These are phyloP conservation scores for Dendrocincla tyrannina DNA, from an alignment of 2,797 vertebrate genomes.

Conservation along the genomic window DNA sequence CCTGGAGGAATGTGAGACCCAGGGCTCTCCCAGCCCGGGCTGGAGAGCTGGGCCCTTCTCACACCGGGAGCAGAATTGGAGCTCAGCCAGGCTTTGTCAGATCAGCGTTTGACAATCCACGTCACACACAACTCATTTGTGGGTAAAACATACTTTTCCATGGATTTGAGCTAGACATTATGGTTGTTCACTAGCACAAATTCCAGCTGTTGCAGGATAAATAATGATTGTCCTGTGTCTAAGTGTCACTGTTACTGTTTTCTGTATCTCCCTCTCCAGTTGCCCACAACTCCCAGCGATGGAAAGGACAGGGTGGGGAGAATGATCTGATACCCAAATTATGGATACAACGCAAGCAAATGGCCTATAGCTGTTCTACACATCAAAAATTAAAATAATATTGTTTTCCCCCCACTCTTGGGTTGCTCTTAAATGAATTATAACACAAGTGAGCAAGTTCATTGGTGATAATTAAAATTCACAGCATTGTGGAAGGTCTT, in stretches of 20 bases:
- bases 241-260: neutral
- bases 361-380: neutral
- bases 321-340: neutral
- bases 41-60: neutral
- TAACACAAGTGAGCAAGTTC: neutral
- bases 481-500: neutral
- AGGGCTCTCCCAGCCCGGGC: neutral
- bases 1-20: fast-evolving
- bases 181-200: neutral
- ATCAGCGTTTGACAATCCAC: neutral
- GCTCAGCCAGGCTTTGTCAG: neutral
- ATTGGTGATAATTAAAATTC: neutral
- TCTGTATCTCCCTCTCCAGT: neutral
- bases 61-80: neutral
- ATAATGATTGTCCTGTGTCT: neutral
- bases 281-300: neutral
- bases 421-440: neutral
- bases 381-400: neutral
- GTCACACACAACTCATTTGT: neutral
- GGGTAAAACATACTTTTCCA: neutral
- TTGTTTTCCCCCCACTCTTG: neutral
- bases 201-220: neutral
- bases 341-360: neutral
- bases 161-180: neutral
- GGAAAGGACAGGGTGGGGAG: neutral